Evolutionary conservation across 37 sponge, comb jelly and placozoan genomes (phyloP).

Genomic region (Amphimedon queenslandica): DNA sequence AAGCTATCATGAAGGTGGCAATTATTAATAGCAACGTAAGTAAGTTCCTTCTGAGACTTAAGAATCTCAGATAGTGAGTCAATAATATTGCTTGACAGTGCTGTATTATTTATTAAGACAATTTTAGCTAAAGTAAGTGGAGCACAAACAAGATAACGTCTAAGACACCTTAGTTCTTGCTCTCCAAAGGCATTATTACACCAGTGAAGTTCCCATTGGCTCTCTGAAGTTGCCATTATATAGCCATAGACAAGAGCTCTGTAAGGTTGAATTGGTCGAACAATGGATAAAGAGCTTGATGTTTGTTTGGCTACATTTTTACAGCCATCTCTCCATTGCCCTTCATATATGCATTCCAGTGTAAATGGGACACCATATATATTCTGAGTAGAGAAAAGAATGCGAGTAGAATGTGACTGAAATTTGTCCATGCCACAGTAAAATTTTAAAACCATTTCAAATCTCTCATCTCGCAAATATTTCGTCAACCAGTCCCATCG

Average conservation of each 20-base stretch:
- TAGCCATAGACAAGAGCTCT: conserved; percentile 19
- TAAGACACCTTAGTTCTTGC: conserved; percentile 10
- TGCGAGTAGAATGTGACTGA: background rate
- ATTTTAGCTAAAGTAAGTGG: too few relatives aligned
- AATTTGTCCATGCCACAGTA: conserved; percentile 22
- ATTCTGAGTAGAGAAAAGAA: background rate
- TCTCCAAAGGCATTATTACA: background rate
- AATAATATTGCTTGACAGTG: too few relatives aligned
- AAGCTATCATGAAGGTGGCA: too few relatives aligned
- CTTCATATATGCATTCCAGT: conserved; percentile 25
- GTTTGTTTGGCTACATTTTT: conserved; percentile 2
- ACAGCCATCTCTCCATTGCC: conserved; percentile 24
- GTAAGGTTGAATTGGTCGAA: background rate
- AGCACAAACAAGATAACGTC: too few relatives aligned
- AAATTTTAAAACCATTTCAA: conserved; percentile 6
- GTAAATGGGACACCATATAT: background rate
- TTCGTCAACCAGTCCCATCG: background rate
- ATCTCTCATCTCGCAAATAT: background rate
- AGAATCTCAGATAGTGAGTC: too few relatives aligned
- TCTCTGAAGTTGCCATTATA: conserved; percentile 14
- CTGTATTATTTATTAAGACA: too few relatives aligned
- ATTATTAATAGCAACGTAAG: too few relatives aligned
- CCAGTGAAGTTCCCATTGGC: background rate
- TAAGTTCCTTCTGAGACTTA: too few relatives aligned
- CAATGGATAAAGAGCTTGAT: background rate